These are phyloP conservation scores for Calameuta pallipes DNA, from an alignment of 2,888 invertebrate species.

Conservation along the genomic window DNA sequence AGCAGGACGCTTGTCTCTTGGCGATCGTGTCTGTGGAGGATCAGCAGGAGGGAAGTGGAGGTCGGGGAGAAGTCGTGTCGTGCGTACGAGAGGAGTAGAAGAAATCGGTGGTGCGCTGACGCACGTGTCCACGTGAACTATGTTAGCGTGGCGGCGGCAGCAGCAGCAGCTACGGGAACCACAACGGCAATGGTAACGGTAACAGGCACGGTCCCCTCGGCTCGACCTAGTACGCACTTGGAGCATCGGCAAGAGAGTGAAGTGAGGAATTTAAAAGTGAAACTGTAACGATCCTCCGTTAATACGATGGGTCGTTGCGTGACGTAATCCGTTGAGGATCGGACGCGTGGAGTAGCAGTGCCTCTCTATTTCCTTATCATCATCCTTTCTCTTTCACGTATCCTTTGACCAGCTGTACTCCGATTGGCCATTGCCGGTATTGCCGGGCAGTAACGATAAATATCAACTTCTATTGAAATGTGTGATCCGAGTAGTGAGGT, in stretches of 20 bases:
- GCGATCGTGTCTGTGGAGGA: neutral
- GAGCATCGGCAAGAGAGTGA: slow-evolving; percentile 30
- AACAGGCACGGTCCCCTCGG: slow-evolving; percentile 41
- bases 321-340: slow-evolving; percentile 4
- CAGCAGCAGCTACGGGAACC: slow-evolving; percentile 19
- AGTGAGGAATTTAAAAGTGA: slow-evolving; percentile 57
- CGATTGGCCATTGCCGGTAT: neutral
- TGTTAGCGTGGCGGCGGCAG: slow-evolving; percentile 32
- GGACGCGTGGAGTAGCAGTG: neutral
- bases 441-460: neutral
- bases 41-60: neutral
- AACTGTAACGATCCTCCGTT: slow-evolving; percentile 50
- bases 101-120: neutral
- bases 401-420: neutral
- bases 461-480: neutral
- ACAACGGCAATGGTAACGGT: slow-evolving; percentile 18
- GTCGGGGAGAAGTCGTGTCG: neutral
- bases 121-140: slow-evolving; percentile 27
- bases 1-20: neutral
- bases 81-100: neutral
- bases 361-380: neutral
- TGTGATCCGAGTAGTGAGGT: neutral
- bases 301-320: neutral
- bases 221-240: slow-evolving; percentile 51
- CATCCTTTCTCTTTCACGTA: neutral